These are phyloP conservation scores for Euleptes europaea DNA, from an alignment of 2,113 vertebrate species.

Conservation along the genomic window DNA sequence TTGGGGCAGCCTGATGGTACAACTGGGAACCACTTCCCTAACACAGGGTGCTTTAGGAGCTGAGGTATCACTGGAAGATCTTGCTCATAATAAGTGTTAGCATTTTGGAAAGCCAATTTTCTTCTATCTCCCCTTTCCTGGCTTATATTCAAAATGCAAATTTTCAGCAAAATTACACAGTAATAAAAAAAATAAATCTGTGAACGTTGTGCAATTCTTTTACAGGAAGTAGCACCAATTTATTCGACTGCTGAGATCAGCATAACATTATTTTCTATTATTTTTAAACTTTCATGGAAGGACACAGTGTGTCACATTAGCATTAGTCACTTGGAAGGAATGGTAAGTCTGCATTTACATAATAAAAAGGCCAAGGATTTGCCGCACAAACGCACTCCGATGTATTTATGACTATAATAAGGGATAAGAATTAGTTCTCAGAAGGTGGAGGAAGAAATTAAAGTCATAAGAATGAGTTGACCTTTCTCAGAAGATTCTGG, in stretches of 20 bases:
- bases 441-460: neutral
- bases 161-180: neutral
- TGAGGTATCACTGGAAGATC: neutral
- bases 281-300: neutral
- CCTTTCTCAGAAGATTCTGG: neutral
- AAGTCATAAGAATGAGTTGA: neutral
- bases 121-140: neutral
- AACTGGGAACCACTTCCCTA: neutral
- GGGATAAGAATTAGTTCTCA: neutral
- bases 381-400: neutral
- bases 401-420: neutral
- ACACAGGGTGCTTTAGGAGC: neutral
- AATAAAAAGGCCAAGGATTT: neutral
- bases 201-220: neutral
- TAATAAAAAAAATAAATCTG: neutral
- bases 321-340: neutral
- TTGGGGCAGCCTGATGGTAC: neutral
- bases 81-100: neutral
- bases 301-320: neutral
- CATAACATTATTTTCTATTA: neutral
- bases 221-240: neutral
- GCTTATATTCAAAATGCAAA: neutral
- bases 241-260: slow-evolving; percentile 6
- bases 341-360: neutral
- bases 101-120: neutral